A percentile compares a stretch with the other conserved stretches of the same genome.
phyloP scores from a whole-genome alignment of 53 echinoderm and acorn worm species.

The Antedon mediterranea region DNA sequence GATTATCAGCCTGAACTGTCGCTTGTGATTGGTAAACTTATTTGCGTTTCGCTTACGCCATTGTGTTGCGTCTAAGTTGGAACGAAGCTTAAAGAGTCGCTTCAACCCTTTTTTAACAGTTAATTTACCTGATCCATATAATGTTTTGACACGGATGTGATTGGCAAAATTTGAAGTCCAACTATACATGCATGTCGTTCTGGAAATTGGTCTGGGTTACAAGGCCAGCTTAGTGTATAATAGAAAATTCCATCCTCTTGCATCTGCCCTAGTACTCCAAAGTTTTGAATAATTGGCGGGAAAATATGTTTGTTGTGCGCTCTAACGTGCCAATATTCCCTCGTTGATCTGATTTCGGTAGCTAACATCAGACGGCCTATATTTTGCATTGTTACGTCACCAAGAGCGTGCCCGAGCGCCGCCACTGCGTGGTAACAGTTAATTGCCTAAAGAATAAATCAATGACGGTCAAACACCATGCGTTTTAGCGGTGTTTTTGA shows the following conservation, averaged over 20 bases:
- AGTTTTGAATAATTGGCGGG: constrained; percentile 43
- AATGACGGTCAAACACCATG: background rate
- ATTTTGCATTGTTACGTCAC: constrained; percentile 25
- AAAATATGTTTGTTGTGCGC: constrained; percentile 48
- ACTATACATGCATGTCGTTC: constrained; percentile 73
- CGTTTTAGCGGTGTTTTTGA: too few relatives aligned
- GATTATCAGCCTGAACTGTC: too few relatives aligned
- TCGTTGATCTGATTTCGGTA: constrained; percentile 44
- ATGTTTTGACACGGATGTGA: constrained; percentile 52
- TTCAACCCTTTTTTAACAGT: too few relatives aligned
- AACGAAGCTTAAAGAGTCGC: too few relatives aligned
- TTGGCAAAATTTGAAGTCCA: constrained; percentile 62
- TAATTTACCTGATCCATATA: constrained; percentile 58
- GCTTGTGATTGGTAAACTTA: too few relatives aligned
- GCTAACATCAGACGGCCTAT: constrained; percentile 50
- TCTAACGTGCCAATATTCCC: constrained; percentile 47
- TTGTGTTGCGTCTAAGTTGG: too few relatives aligned
- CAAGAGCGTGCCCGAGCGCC: constrained; percentile 48
- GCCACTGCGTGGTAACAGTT: constrained; percentile 68
- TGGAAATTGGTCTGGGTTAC: constrained; percentile 59
- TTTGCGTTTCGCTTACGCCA: too few relatives aligned
- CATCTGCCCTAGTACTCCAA: constrained; percentile 61
- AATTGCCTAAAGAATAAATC: constrained; percentile 26
- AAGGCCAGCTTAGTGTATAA: constrained; percentile 58
- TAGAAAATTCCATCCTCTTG: constrained; percentile 68